Base-by-base conservation (phyloP, 2,888 invertebrate genomes). In the Incurvaria masculella region DNA sequence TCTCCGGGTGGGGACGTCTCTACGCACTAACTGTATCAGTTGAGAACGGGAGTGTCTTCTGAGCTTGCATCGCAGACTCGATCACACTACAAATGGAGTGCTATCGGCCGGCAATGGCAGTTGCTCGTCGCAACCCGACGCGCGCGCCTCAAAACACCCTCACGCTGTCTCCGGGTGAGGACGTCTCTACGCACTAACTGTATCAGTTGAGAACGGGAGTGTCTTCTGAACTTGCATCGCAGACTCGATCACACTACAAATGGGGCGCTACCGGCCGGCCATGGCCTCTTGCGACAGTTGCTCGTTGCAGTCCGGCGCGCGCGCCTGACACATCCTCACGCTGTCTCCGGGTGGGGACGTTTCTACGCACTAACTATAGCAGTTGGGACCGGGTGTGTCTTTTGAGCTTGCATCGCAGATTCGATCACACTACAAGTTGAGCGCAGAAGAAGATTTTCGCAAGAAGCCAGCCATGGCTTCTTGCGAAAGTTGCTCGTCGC, bases 41-140 rank as follows among this genome's bases (percentile, higher is more conserved):
- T 0, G 74, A 74, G 40, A 61, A 66, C 2, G 69, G 68, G 50
- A 39, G 51, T 1, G 68, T 75, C 3, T 63, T 76, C 1, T 55
- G 42, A 6, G 57, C 62, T 46, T 72, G 74, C 59, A 71, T 69
- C 58, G 59, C 62, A 16, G 57, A 61, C 8, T 44, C 61, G n/a
- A 72, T 67, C 52, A 68, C 73, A 14, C 62, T 75, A 59, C 75
- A 75, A 58, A 57, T 74, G 58, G 74, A 75, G 64, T 60, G 70
- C 6, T 64, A 63, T 63, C 64, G 50, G 2, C 44, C 48, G 17
- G 55, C 55, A 14, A 63, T 65, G 66, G 53, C 52, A 53, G 51
- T 20, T 72, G 72, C 60, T 53, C 56, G 23, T 48, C 47, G 39
- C 68, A 63, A 58, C 66, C 65, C 60, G 61, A 23, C 54, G 55